These are phyloP conservation scores for Odontothrips loti DNA, from an alignment of 2,888 invertebrate genomes.

Conservation along the genomic window DNA sequence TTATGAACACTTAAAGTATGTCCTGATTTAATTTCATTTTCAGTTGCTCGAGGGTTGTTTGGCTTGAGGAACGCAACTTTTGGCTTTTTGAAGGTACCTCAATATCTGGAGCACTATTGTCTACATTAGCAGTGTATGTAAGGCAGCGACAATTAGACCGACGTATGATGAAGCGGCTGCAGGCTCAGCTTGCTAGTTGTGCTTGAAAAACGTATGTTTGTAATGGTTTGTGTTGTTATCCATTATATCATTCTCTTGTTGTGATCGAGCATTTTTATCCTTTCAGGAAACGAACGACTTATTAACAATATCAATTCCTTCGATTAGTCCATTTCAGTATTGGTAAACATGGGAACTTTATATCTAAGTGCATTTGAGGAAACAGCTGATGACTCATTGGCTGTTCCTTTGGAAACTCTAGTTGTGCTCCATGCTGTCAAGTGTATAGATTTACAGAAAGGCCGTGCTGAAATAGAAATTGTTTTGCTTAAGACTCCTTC, in stretches of 20 bases:
- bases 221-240: conserved; percentile 26
- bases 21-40: conserved; percentile 42
- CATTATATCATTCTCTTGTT: conserved; percentile 28
- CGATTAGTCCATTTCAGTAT: neutral
- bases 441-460: conserved; percentile 50
- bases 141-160: conserved; percentile 64
- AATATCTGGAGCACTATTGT: conserved; percentile 60
- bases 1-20: conserved; percentile 27
- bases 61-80: conserved; percentile 77
- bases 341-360: conserved; percentile 39
- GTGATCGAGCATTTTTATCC: conserved; percentile 1
- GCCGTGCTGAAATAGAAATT: conserved; percentile 48
- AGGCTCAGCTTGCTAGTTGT: conserved; percentile 64
- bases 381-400: conserved; percentile 39
- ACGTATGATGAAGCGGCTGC: conserved; percentile 62
- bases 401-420: conserved; percentile 59
- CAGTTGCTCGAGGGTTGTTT: conserved; percentile 81
- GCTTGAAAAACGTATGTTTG: conserved; percentile 43
- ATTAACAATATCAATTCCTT: too few relatives aligned
- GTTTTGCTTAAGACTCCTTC: conserved; percentile 41
- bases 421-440: conserved; percentile 59
- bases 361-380: conserved; percentile 42
- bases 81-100: conserved; percentile 75
- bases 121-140: conserved; percentile 61
- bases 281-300: too few relatives aligned